Conservation (phyloP, 2,113 vertebrate genomes). For the Aldabrachelys gigantea region DNA sequence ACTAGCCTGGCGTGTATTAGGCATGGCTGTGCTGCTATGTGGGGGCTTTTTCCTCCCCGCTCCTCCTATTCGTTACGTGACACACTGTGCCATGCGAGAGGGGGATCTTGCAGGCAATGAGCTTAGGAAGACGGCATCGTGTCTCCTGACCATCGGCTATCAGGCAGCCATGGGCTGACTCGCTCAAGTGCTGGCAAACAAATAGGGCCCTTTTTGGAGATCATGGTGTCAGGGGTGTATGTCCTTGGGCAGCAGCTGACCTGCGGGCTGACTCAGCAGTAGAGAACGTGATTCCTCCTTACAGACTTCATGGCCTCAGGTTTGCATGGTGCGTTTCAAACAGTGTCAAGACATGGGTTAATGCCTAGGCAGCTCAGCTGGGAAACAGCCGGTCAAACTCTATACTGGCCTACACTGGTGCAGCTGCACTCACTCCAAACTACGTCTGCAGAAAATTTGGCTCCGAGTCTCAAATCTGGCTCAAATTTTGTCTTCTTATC, state of each 20-base stretch:
- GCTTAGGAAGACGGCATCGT: not conserved
- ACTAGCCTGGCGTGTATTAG: too few relatives aligned
- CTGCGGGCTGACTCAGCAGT: not conserved
- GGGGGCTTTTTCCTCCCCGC: fast-evolving
- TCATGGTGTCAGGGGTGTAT: fast-evolving
- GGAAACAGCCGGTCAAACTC: not conserved
- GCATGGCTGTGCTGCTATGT: not conserved
- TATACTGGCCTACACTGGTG: not conserved
- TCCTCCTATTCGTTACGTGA: fast-evolving
- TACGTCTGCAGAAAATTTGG: not conserved
- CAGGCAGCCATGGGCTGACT: not conserved
- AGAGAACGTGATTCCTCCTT: not conserved
- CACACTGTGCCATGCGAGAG: not conserved
- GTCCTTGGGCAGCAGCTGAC: not conserved
- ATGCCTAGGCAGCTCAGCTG: not conserved
- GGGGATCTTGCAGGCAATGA: not conserved
- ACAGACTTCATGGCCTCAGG: not conserved
- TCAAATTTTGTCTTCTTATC: not conserved
- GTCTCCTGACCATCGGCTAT: fast-evolving
- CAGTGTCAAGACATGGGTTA: not conserved
- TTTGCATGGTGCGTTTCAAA: not conserved
- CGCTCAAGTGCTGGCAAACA: not conserved
- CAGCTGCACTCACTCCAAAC: not conserved
- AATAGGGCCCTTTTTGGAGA: not conserved
- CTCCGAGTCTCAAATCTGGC: not conserved